Conservation (phyloP, 2,888 invertebrate genomes). For the Acronicta psi region DNA sequence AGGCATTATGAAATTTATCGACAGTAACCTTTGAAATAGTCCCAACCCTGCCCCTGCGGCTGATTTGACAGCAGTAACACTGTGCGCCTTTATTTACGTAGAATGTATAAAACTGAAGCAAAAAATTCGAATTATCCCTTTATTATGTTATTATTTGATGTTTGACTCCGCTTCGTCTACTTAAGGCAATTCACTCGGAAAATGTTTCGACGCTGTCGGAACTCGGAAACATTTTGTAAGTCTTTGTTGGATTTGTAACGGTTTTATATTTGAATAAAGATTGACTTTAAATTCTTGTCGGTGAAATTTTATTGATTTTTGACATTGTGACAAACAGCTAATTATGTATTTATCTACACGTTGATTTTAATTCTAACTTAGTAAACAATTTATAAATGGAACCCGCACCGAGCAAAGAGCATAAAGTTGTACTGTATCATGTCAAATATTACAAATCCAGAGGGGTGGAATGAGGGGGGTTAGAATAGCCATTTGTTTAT, state of each 20-base stretch:
- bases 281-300: conserved; percentile 35
- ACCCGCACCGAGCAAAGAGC: no score
- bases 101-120: conserved; percentile 62
- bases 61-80: conserved; percentile 56
- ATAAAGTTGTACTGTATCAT: no score
- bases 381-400: no score
- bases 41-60: conserved; percentile 51
- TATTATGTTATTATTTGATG: conserved; percentile 65
- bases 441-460: no score
- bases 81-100: conserved; percentile 64
- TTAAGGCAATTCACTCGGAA: conserved; percentile 59
- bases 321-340: no score
- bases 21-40: conserved; percentile 39
- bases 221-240: conserved; percentile 41
- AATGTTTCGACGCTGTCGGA: conserved; percentile 56
- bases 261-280: conserved; percentile 47
- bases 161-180: conserved; percentile 55
- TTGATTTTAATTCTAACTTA: no score
- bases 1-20: conserved; percentile 43
- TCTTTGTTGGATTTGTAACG: conserved; percentile 51
- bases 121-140: conserved; percentile 63
- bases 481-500: no score
- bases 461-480: no score
- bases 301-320: neutral
- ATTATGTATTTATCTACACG: no score